Percentiles rank a stretch among this genome's conserved stretches.
Evolutionary conservation across 2,888 invertebrate species (phyloP).

Genomic region (Caenorhabditis zanzibari): DNA sequence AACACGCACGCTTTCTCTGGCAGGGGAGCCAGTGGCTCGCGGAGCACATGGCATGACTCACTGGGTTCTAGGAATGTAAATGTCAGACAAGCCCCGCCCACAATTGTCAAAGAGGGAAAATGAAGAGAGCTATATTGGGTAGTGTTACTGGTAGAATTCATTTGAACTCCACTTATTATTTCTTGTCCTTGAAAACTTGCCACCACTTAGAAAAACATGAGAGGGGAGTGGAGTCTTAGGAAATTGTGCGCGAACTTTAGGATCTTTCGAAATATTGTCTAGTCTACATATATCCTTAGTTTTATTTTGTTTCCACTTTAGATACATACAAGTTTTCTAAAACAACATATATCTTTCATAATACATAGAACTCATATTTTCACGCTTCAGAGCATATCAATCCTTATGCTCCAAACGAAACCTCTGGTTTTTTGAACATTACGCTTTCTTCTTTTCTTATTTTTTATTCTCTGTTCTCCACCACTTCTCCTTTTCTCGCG

Average conservation of each 20-base stretch:
- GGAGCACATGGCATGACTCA: conserved; percentile 56
- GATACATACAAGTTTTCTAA: too few species aligned
- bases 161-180: not conserved
- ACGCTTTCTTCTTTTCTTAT: too few species aligned
- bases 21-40: conserved; percentile 29
- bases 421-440: not conserved
- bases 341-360: too few species aligned
- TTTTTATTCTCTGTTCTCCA: not conserved
- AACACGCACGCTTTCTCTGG: conserved; percentile 28
- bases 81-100: conserved; percentile 61
- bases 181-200: conserved; percentile 27
- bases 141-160: conserved; percentile 12
- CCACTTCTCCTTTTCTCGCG: not conserved
- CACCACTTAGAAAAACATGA: conserved; percentile 35
- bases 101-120: conserved; percentile 35
- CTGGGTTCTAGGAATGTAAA: conserved; percentile 42
- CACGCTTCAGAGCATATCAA: not conserved
- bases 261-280: not conserved
- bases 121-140: conserved; percentile 24
- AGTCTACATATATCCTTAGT: not conserved
- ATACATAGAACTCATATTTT: too few species aligned
- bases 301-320: not conserved
- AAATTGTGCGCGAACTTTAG: not conserved
- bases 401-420: not conserved
- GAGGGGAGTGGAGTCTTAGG: not conserved